Evolutionary conservation across 2,888 invertebrate genomes (phyloP).

Genomic region (Tetheella fluctuosa): DNA sequence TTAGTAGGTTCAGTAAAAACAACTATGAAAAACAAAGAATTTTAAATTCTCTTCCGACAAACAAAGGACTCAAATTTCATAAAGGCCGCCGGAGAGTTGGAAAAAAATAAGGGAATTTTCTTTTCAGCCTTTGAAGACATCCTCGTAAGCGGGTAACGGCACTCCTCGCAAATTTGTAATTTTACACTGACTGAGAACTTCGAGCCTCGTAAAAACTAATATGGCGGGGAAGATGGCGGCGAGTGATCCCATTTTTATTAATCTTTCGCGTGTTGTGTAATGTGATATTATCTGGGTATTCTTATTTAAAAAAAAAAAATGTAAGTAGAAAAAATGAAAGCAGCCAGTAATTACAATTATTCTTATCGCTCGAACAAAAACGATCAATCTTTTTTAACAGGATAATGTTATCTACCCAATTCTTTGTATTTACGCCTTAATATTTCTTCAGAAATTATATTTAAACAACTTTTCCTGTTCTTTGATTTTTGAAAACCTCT

Average conservation of each 20-base stretch:
- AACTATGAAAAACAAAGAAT: background rate
- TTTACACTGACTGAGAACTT: constrained; percentile 19
- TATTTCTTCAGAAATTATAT: background rate
- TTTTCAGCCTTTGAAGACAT: constrained; percentile 6
- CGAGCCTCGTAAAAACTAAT: constrained; percentile 32
- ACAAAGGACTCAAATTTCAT: constrained; percentile 8
- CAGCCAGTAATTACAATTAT: no score
- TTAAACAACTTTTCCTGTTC: no score
- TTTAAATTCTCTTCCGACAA: constrained; percentile 2
- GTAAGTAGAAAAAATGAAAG: no score
- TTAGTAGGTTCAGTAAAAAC: background rate
- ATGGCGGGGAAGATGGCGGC: constrained; percentile 19
- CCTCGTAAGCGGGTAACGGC: constrained; percentile 6
- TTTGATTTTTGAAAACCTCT: no score
- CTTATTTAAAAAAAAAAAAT: background rate
- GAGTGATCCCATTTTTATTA: background rate
- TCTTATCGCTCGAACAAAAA: no score
- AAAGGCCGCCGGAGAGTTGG: constrained; percentile 7
- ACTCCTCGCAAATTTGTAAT: constrained; percentile 2
- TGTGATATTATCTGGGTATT: background rate
- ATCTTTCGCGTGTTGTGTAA: background rate
- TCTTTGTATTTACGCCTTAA: background rate
- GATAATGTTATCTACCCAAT: background rate
- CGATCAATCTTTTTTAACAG: background rate
- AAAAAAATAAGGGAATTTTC: constrained; percentile 7